Evolutionary conservation across 2,113 vertebrate genomes (phyloP), one percentile per base, ranked within the genome.

Genomic region (Dicaeum eximium): DNA sequence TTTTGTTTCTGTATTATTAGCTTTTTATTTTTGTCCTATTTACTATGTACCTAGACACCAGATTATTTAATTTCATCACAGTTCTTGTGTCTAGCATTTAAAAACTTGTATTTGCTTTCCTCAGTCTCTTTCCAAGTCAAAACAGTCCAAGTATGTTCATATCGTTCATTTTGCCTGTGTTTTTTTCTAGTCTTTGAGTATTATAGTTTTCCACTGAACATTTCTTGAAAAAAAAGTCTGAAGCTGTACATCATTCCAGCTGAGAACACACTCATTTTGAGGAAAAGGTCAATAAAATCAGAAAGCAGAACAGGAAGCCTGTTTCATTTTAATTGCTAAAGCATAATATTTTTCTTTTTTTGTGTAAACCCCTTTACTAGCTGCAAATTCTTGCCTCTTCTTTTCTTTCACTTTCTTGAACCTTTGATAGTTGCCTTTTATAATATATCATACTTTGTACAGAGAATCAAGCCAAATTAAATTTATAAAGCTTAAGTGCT

Each of bases 181-280:
- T 73, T 58, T 54, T 83, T 70, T 24, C 22, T 50, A 42, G 7
- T 11, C 8, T 60, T 40, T 57, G 24, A 65, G 3, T 62, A 66
- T 4, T 51, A 57, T 1, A 31, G 3, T 48, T 82, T 38, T 74
- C 12, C 0, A 1, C 8, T 17, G 19, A 88, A 67, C 0, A 31
- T 74, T 75, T 58, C 17, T 74, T 78, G 5, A 35, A 65, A 82
- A 44, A 40, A 58, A 25, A 3, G 5, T 69, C 12, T 20, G 54
- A 86, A 70, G 6, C 7, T 83, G 20, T 83, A 66, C 18, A n/a
- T 11, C 7, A 73, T 56, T 83, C 40, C 54, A 86, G 20, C 25
- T 80, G 28, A 61, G 40, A 83, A 61, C 22, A 77, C 33, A 64
- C 11, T 0, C 0, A 11, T 82, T 88, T 67, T 86, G 71, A 86